Conservation (phyloP, 2,113 vertebrate genomes). For the Dascyllus trimaculatus region DNA sequence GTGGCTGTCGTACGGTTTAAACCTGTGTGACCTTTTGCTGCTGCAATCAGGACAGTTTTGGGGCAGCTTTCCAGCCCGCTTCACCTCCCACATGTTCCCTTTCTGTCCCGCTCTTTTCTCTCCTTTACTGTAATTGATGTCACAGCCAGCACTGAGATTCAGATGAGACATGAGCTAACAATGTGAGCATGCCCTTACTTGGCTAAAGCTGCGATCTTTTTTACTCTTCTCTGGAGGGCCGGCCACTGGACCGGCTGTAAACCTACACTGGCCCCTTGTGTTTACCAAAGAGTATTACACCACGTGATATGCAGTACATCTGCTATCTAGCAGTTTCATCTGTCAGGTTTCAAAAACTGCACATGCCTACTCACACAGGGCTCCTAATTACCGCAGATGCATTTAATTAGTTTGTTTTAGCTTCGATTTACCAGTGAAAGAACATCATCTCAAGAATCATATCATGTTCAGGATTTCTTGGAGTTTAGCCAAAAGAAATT, state of each 20-base stretch:
- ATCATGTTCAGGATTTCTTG: slow-evolving; percentile 1
- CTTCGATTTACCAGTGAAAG: neutral
- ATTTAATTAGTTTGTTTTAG: neutral
- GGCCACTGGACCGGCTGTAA: slow-evolving; percentile 8
- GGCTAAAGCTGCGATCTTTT: slow-evolving; percentile 22
- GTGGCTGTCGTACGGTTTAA: neutral
- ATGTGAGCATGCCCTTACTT: slow-evolving; percentile 72
- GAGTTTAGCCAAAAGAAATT: slow-evolving; percentile 2
- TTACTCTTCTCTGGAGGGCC: neutral
- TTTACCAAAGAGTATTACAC: slow-evolving; percentile 60
- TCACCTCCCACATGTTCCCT: slow-evolving; percentile 8
- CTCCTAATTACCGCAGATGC: neutral
- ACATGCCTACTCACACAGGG: neutral
- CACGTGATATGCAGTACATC: neutral
- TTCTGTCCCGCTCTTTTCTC: slow-evolving; percentile 3
- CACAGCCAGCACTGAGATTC: slow-evolving; percentile 12
- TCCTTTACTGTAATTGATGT: slow-evolving; percentile 31
- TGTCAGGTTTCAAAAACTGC: neutral
- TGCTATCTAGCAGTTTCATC: neutral
- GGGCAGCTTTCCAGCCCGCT: neutral
- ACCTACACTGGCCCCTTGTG: slow-evolving; percentile 74
- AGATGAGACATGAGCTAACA: slow-evolving; percentile 29
- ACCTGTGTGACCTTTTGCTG: slow-evolving; percentile 22
- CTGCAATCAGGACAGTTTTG: slow-evolving; percentile 13
- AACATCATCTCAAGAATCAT: neutral